phyloP scores from a whole-genome alignment of 2,888 invertebrate species.

The Antitype chi region DNA sequence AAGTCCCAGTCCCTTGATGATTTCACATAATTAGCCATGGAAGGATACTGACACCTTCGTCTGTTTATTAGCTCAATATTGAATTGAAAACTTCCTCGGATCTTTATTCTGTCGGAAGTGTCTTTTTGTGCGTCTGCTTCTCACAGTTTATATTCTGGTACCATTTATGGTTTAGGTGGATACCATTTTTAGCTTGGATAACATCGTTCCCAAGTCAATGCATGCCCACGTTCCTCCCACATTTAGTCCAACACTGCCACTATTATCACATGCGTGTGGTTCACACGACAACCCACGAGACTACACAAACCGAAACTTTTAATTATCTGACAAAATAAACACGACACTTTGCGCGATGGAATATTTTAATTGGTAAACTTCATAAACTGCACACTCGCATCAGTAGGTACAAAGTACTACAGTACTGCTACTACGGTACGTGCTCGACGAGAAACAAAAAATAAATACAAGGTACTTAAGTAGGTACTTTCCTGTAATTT shows the following conservation, averaged over 20 bases:
- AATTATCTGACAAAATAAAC: constrained; percentile 51
- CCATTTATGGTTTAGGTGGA: background rate
- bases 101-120: background rate
- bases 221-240: constrained; percentile 61
- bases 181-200: constrained; percentile 1
- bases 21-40: constrained; percentile 24
- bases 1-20: constrained; percentile 45
- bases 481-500: background rate
- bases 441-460: background rate
- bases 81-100: no score
- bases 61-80: constrained; percentile 6
- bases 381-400: constrained; percentile 24
- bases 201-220: constrained; percentile 33
- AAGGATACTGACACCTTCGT: constrained; percentile 24
- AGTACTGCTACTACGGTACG: background rate
- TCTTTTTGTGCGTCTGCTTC: background rate
- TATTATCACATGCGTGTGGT: constrained; percentile 27
- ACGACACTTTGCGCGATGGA: constrained; percentile 20
- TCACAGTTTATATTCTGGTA: background rate
- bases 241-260: constrained; percentile 27
- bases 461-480: background rate
- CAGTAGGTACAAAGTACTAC: background rate
- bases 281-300: constrained; percentile 34
- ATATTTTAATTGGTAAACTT: constrained; percentile 55
- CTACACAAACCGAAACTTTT: constrained; percentile 45